Base-by-base conservation (phyloP, 2,888 invertebrate species). In the Zaprionus lineosus region DNA sequence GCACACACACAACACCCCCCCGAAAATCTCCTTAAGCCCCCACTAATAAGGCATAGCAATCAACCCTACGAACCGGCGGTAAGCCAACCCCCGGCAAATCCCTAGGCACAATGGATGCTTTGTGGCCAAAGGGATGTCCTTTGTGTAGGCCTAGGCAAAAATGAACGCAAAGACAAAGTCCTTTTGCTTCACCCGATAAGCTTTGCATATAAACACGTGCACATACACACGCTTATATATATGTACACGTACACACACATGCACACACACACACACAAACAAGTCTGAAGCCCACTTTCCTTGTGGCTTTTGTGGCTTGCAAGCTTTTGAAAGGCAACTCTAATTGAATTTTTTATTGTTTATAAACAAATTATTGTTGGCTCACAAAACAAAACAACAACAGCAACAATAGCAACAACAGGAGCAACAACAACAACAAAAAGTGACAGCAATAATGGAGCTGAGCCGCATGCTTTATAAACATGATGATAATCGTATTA, bases 301-400 rank as follows among this genome's bases (percentile, higher is more conserved):
- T 56, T 33, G 52, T 51, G 61, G 73, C 66, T 64, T 75, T 76
- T 73, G 83, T 79, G 65, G 76, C 56, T 48, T 41, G 47, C 11
- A 16, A 47, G 66, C 51, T 66, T 71, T 59, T 46, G 44, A 59
- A 51, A 52, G 44, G 68, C 48, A 67, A 67, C 66, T 60, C 70
- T 78, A 78, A 78, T 84, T 78, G 75, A 78, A 84, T 78, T 81
- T 75, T 50, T 53, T 69, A 63, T 77, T 84, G 77, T 84, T 81
- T 70, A 70, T 63, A 67, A 74, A 76, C 81, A 78, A 84, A 77
- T 65, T 74, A 64, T 81, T 73, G 74, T 79, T 79, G 76, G 34
- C 71, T 69, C 39, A 52, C 57, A 69, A 58, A 77, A 65, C 58
- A 62, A n/a, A n/a, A n/a, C n/a, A n/a, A n/a, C n/a, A n/a, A n/a